phyloP scores from a whole-genome alignment of 2,113 vertebrate species.

The Xenus cinereus region DNA sequence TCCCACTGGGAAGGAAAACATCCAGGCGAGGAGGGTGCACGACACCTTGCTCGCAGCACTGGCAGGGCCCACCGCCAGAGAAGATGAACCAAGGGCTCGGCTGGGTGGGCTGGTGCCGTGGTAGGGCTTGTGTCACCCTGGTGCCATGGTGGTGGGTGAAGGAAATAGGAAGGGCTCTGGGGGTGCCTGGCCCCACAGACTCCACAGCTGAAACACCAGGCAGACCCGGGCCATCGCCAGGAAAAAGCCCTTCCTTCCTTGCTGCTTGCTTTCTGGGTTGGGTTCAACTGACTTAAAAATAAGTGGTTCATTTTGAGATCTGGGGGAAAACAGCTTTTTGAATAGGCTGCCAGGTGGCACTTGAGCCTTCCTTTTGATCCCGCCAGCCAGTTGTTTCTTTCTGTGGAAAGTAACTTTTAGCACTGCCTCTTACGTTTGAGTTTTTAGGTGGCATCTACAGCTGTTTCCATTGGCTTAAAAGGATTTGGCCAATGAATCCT shows the following conservation, averaged over 20 bases:
- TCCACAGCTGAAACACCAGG: not conserved
- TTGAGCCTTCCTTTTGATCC: not conserved
- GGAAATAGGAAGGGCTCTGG: not conserved
- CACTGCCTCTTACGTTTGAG: too few species aligned
- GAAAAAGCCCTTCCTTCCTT: not conserved
- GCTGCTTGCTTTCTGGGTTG: not conserved
- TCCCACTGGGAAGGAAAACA: not conserved
- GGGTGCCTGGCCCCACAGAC: accelerated
- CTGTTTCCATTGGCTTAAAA: not conserved
- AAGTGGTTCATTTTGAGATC: not conserved
- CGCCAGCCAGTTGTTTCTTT: accelerated
- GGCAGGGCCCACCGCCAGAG: accelerated
- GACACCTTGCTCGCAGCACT: accelerated
- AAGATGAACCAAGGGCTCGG: not conserved
- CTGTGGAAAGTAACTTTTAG: not conserved
- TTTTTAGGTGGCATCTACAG: accelerated
- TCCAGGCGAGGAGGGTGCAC: accelerated
- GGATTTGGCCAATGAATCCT: not conserved
- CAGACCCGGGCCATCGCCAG: not conserved
- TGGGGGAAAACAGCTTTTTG: not conserved
- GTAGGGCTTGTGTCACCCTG: not conserved
- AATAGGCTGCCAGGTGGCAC: accelerated
- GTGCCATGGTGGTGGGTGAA: accelerated
- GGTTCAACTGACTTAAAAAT: not conserved
- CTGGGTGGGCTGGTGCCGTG: accelerated